Conservation (phyloP, 2,113 vertebrate species). For the Nothobranchius furzeri region DNA sequence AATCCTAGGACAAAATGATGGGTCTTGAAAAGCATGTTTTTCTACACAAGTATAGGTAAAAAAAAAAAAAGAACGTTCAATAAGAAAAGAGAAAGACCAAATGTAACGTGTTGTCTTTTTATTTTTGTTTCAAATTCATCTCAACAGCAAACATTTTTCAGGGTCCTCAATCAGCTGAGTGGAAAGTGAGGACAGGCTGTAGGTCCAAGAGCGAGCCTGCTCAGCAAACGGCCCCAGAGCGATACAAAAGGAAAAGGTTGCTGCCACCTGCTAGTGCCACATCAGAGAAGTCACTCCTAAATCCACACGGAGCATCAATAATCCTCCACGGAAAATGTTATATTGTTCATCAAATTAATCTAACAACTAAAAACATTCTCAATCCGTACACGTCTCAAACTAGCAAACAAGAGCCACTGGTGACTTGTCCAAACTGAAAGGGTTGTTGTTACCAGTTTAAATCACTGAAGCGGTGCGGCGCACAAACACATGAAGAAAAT, state of each 20-base stretch:
- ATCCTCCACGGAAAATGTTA: not conserved
- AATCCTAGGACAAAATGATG: too few relatives aligned
- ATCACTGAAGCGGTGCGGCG: too few relatives aligned
- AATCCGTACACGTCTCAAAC: slow-evolving; percentile 54
- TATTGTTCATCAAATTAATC: slow-evolving; percentile 26
- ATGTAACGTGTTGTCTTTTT: slow-evolving; percentile 16
- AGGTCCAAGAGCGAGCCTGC: slow-evolving; percentile 48
- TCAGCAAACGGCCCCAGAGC: slow-evolving; percentile 64
- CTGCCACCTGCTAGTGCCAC: slow-evolving; percentile 38
- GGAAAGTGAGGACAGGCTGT: slow-evolving; percentile 45
- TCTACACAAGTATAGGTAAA: too few relatives aligned
- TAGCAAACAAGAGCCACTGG: slow-evolving; percentile 25
- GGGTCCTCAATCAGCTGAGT: slow-evolving; percentile 46
- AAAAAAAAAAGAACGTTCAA: not conserved
- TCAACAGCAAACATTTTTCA: slow-evolving; percentile 61
- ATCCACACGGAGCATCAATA: slow-evolving; percentile 28
- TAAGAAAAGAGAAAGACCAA: not conserved
- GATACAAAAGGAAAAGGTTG: slow-evolving; percentile 58
- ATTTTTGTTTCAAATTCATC: slow-evolving; percentile 71
- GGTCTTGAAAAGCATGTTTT: too few relatives aligned
- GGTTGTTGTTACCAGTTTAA: too few relatives aligned
- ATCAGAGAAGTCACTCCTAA: slow-evolving; percentile 46
- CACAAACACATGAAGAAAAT: not conserved
- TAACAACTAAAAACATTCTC: slow-evolving; percentile 59
- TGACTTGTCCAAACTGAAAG: not conserved